These are phyloP conservation scores for Lycia hirtaria DNA, from an alignment of 2,888 invertebrate species.

Conservation along the genomic window DNA sequence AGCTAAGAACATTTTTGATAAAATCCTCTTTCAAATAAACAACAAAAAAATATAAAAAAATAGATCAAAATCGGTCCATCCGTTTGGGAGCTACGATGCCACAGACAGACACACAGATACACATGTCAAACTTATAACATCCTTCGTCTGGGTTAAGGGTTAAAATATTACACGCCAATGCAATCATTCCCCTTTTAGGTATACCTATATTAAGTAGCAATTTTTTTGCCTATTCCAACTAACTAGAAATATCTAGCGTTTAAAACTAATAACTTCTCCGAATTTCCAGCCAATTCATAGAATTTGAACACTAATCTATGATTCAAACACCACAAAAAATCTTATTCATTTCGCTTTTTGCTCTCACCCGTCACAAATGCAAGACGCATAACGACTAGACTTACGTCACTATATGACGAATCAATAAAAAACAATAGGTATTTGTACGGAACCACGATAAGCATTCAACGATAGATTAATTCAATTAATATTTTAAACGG, in stretches of 20 bases:
- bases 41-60: too few relatives aligned
- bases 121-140: too few relatives aligned
- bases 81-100: too few relatives aligned
- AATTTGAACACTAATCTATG: conserved; percentile 2
- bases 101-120: too few relatives aligned
- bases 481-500: conserved; percentile 16
- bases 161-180: too few relatives aligned
- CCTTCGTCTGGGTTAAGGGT: too few relatives aligned
- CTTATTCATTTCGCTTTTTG: conserved; percentile 12
- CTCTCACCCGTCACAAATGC: conserved; percentile 14
- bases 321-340: conserved; percentile 7
- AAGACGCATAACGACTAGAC: conserved; percentile 21
- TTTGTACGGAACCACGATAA: conserved; percentile 3
- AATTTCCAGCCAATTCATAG: conserved; percentile 4
- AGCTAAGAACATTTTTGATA: too few relatives aligned
- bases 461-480: conserved; percentile 15
- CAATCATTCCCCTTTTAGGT: too few relatives aligned
- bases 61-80: too few relatives aligned
- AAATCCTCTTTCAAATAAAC: too few relatives aligned
- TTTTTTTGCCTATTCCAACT: not conserved
- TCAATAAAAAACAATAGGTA: conserved; percentile 13
- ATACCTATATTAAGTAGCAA: not conserved
- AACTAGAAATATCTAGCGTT: not conserved
- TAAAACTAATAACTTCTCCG: not conserved
- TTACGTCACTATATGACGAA: conserved; percentile 27